These are phyloP conservation scores for Strix aluco DNA, from an alignment of 2,113 vertebrate species.

Conservation along the genomic window DNA sequence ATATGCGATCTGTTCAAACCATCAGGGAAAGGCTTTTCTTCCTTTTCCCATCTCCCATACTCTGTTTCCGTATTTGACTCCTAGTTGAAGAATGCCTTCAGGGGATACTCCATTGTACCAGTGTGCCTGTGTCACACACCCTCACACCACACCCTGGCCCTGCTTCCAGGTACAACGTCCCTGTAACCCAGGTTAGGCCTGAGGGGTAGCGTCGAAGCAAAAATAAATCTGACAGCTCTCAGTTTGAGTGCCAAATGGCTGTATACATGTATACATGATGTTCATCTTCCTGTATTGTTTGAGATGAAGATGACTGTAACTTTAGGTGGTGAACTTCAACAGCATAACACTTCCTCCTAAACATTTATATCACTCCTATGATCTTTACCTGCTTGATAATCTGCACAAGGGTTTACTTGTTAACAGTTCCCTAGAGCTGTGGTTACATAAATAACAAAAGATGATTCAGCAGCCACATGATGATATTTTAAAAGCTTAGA, in stretches of 20 bases:
- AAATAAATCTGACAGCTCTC: not conserved
- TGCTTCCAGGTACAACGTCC: not conserved
- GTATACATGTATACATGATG: not conserved
- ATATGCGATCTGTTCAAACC: not conserved
- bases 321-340: not conserved
- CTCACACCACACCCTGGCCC: fast-evolving
- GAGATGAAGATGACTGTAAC: not conserved
- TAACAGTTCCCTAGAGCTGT: not conserved
- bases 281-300: not conserved
- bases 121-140: fast-evolving
- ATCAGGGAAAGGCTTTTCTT: not conserved
- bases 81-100: not conserved
- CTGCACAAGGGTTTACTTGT: not conserved
- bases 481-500: slow-evolving; percentile 15
- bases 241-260: not conserved
- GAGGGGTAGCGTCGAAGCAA: not conserved
- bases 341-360: not conserved
- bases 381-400: not conserved
- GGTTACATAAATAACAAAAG: slow-evolving; percentile 12
- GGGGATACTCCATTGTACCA: not conserved
- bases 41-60: not conserved
- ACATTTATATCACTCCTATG: not conserved
- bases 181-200: not conserved
- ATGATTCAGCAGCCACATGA: not conserved
- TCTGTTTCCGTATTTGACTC: not conserved